Evolutionary conservation across 2,113 vertebrate genomes (phyloP), one percentile per base, ranked within the genome.

Genomic region (Dermatemys mawii): DNA sequence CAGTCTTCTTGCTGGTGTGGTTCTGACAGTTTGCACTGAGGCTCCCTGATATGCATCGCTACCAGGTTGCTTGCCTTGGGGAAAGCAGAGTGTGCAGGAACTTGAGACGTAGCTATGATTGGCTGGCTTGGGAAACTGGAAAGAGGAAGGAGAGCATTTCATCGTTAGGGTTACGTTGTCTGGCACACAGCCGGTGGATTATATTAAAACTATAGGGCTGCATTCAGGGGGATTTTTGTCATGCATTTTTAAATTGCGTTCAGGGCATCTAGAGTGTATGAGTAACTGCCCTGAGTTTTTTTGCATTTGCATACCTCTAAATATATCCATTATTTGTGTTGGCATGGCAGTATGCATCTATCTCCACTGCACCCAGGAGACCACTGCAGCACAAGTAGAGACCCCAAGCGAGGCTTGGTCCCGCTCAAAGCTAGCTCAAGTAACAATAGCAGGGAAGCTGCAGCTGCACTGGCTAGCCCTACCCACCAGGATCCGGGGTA

Each of bases 11-110:
- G 73, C 57, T 89, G 14, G 75, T 82, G 4, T 63, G 49, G 13
- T 38, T 11, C 51, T 75, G 38, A 3, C 11, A 0, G 44, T 35
- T n/a, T 10, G 27, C 5, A 8, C 55, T 27, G 38, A 4, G 11
- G 19, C 13, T 60, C n/a, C 57, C 12, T 8, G 17, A 46, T 70
- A 38, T 2, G 5, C 32, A 27, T 3, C 1, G 35, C 9, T 44
- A 9, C 12, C 11, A 26, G 8, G 1, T 0, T 50, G 57, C 67
- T 0, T 14, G n/a, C 9, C 21, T 11, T 1, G 2, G 49, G 41
- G 38, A 46, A 12, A 75, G 41, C 26, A 12, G 38, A 6, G 5
- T 44, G 22, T 75, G 10, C 2, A 6, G 73, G 9, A 76, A 41
- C 41, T 27, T 46, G 6, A 44, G 73, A 46, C 29, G 22, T 24